These are phyloP conservation scores for Meriones unguiculatus DNA, from an alignment of 2,113 vertebrate species.

Conservation along the genomic window DNA sequence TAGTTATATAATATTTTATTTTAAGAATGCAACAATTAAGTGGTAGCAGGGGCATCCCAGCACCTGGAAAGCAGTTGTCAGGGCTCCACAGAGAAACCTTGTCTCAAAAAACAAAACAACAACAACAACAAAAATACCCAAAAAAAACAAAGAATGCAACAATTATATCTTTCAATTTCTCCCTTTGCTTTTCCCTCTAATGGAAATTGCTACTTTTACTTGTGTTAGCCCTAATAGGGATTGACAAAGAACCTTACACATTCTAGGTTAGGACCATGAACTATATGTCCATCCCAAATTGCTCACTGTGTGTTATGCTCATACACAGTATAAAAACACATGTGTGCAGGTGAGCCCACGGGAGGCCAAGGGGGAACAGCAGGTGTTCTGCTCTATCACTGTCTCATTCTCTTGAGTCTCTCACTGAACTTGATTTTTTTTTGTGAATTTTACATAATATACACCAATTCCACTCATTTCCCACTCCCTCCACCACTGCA, in stretches of 20 bases:
- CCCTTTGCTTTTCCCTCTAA: slow-evolving; percentile 29
- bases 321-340: neutral
- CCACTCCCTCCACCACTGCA: neutral
- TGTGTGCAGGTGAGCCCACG: neutral
- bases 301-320: neutral
- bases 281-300: neutral
- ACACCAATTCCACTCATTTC: neutral
- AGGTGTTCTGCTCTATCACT: neutral
- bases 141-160: neutral
- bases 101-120: neutral
- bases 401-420: neutral
- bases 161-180: slow-evolving; percentile 30
- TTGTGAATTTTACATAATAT: neutral
- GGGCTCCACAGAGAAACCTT: neutral
- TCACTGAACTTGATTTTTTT: neutral
- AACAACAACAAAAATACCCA: neutral
- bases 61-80: neutral
- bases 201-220: neutral
- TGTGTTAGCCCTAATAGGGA: neutral
- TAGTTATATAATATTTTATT: slow-evolving; percentile 1
- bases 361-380: neutral
- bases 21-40: slow-evolving; percentile 36
- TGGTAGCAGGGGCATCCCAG: neutral
- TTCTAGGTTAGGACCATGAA: neutral
- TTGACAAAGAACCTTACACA: neutral